Conservation (phyloP, 2,113 vertebrate species). For the Turdus rufiventris region DNA sequence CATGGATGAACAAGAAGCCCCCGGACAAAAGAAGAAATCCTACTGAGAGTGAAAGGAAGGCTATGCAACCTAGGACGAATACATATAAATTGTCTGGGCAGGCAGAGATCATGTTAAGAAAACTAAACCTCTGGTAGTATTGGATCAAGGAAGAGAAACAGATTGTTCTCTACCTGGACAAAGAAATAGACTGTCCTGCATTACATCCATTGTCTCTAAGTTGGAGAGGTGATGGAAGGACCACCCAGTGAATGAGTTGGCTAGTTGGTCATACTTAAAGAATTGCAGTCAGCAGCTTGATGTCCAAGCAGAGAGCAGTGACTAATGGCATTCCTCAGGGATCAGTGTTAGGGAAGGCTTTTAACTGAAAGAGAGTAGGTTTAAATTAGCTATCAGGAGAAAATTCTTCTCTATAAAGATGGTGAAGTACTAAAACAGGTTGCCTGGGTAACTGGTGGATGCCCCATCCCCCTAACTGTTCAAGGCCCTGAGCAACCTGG, state of each 20-base stretch:
- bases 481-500: background rate
- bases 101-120: background rate
- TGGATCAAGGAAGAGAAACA: background rate
- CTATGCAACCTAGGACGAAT: background rate
- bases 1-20: background rate
- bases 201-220: background rate
- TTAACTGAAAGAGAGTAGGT: background rate
- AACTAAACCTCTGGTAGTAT: background rate
- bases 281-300: background rate
- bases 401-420: background rate
- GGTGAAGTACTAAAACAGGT: background rate
- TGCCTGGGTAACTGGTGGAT: background rate
- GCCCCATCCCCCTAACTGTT: background rate
- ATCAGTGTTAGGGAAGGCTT: background rate
- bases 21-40: background rate
- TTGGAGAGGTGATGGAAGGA: background rate
- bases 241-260: background rate
- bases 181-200: background rate
- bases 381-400: background rate
- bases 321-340: accelerated
- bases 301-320: background rate
- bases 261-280: background rate
- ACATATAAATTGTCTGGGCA: background rate
- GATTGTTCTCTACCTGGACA: background rate
- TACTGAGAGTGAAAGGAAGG: background rate